A percentile compares a stretch with the other conserved stretches of the same genome.
phyloP scores from a whole-genome alignment of 2,888 invertebrate species.

The Schizaphis graminum region DNA sequence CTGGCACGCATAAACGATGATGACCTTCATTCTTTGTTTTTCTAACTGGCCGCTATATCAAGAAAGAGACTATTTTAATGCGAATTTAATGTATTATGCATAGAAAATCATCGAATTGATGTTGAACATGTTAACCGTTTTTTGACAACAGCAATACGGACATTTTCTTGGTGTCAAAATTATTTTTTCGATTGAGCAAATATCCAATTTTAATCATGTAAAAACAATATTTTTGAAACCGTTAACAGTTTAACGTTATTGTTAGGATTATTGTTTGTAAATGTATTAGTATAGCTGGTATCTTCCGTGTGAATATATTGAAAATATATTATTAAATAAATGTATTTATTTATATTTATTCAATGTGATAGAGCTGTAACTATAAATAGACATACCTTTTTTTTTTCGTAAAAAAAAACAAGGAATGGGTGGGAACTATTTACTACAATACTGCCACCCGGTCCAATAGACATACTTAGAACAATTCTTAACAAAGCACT shows the following conservation, averaged over 20 bases:
- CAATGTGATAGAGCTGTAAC: background rate
- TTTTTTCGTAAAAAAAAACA: no score
- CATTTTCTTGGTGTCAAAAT: background rate
- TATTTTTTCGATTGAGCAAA: background rate
- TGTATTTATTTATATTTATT: background rate
- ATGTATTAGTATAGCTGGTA: background rate
- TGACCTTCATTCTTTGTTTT: background rate
- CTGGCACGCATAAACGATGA: background rate
- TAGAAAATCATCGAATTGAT: background rate
- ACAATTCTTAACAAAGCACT: background rate
- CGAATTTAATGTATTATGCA: background rate
- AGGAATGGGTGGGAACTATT: no score
- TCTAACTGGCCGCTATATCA: background rate
- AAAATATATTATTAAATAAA: background rate
- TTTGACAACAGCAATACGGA: background rate
- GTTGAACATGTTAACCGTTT: background rate
- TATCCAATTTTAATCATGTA: background rate
- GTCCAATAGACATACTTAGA: background rate
- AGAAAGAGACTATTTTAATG: background rate
- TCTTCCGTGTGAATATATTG: background rate
- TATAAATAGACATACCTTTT: background rate
- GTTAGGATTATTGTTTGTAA: background rate
- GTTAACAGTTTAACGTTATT: background rate
- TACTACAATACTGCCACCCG: no score
- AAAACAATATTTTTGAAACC: background rate